Base-by-base conservation (phyloP, 2,888 invertebrate genomes). In the Ennomos erosarius region DNA sequence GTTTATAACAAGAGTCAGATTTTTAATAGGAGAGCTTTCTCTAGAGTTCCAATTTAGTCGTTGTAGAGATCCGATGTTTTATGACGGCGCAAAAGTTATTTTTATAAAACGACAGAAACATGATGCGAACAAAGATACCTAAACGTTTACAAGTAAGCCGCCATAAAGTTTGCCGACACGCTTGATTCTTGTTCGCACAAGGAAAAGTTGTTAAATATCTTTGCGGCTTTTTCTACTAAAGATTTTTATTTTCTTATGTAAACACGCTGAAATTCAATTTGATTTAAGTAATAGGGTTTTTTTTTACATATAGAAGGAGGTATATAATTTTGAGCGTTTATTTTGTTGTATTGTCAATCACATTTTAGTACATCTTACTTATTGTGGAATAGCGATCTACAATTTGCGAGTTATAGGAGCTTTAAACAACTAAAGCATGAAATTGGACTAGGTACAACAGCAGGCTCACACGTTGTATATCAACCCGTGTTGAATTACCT, bases 181-280 rank as follows among this genome's bases (percentile, higher is more conserved):
- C 52, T 59, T 44, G 54, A 26, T 52, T 50, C 56, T 60, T 62
- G 49, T 59, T 62, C 61, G 51, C 64, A 64, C 62, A 67, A 64
- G 61, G 37, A 61, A 68, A 70, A 68, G 44, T 75, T 69, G 66
- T 65, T 52, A 62, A 64, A 62, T 63, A 67, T 65, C 50, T 62
- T 49, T 39, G 54, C 69, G 59, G 44, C 60, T 65, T 61, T 63
- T 65, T 62, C 64, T 69, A 71, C 68, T 68, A 67, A 56, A 68
- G 63, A 67, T 62, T 65, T 62, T 60, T 59, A 58, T 62, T 64
- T 47, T 48, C 47, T 37, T 26, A 37, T 12, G 11, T 44, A 44
- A 37, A 47, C 34, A 49, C 10, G 40, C 16, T 40, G 9, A 34
- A 12, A 38, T 26, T 48, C 38, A 12, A 46, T 46, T 26, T 26